Percentiles rank a stretch among this genome's conserved stretches.
These are phyloP conservation scores for Molossus alvarezi DNA, from an alignment of 2,797 vertebrate genomes.

Conservation along the genomic window DNA sequence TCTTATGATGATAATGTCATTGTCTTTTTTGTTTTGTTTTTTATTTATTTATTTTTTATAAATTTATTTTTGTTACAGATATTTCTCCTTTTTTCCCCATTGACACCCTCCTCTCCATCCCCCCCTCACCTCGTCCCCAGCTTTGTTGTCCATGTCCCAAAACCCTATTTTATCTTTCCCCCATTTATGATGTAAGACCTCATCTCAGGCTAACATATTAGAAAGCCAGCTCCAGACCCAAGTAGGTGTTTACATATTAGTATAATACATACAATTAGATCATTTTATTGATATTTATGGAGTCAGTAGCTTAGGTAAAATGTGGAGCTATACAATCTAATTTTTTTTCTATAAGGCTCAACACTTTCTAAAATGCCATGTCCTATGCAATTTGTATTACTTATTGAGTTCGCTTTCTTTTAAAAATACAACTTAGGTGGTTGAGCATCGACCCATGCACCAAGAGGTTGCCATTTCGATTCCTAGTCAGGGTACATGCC, in stretches of 20 bases:
- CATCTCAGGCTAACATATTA: background rate
- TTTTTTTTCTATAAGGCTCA: constrained; percentile 31
- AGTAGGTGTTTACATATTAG: background rate
- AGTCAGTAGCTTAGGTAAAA: constrained; percentile 46
- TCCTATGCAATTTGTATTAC: background rate
- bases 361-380: background rate
- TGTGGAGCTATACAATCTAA: background rate
- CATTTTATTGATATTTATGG: background rate
- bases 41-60: too few relatives aligned
- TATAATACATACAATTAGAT: background rate
- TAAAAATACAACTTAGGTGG: background rate
- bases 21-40: too few relatives aligned
- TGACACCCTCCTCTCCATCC: too few relatives aligned
- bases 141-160: too few relatives aligned
- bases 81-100: too few relatives aligned
- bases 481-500: too few relatives aligned
- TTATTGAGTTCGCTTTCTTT: background rate
- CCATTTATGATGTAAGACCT: background rate
- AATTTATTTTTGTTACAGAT: too few relatives aligned
- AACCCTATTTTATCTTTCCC: background rate
- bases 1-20: too few relatives aligned
- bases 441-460: too few relatives aligned
- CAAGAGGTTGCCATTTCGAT: too few relatives aligned
- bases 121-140: too few relatives aligned
- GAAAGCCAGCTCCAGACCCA: background rate